Percentiles rank a stretch among this genome's conserved stretches.
Evolutionary conservation across 2,113 vertebrate species (phyloP).

Genomic region (Brienomyrus longianalis): DNA sequence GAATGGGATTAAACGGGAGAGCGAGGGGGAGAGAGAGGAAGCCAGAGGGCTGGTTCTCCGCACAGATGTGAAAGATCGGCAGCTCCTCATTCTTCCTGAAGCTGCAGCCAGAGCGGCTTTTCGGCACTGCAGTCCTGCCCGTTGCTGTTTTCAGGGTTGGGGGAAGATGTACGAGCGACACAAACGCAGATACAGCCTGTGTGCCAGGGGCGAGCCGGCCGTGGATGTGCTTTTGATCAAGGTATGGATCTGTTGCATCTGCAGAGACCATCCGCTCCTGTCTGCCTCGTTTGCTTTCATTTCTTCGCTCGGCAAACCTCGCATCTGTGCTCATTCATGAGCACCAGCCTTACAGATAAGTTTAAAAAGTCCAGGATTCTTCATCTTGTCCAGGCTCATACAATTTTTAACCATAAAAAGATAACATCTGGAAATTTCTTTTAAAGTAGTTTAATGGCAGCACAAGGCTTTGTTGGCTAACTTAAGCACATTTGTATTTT

Average conservation of each 20-base stretch:
- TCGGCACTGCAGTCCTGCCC: slow-evolving; percentile 49
- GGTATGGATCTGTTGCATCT: slow-evolving; percentile 56
- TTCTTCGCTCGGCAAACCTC: neutral
- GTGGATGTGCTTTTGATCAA: slow-evolving; percentile 89
- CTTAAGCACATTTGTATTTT: neutral
- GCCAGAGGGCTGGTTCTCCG: slow-evolving; percentile 46
- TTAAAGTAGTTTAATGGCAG: neutral
- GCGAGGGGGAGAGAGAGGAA: neutral
- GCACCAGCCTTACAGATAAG: neutral
- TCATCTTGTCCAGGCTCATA: neutral
- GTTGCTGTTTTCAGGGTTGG: slow-evolving; percentile 27
- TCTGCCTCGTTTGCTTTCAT: neutral
- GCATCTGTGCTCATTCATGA: neutral
- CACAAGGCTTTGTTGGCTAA: neutral
- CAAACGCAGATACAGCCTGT: slow-evolving; percentile 88
- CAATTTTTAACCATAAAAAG: neutral
- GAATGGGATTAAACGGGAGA: slow-evolving; percentile 39
- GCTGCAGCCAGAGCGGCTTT: slow-evolving; percentile 25
- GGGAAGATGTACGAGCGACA: slow-evolving; percentile 89
- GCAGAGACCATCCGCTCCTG: neutral
- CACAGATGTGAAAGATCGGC: slow-evolving; percentile 62
- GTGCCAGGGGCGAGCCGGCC: slow-evolving; percentile 78
- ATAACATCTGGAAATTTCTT: neutral
- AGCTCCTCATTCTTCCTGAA: slow-evolving; percentile 40
- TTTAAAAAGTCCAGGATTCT: neutral